A percentile compares a stretch with the other conserved stretches of the same genome.
These are phyloP conservation scores for Chlorospingus flavigularis DNA, from an alignment of 2,797 vertebrate genomes.

Conservation along the genomic window DNA sequence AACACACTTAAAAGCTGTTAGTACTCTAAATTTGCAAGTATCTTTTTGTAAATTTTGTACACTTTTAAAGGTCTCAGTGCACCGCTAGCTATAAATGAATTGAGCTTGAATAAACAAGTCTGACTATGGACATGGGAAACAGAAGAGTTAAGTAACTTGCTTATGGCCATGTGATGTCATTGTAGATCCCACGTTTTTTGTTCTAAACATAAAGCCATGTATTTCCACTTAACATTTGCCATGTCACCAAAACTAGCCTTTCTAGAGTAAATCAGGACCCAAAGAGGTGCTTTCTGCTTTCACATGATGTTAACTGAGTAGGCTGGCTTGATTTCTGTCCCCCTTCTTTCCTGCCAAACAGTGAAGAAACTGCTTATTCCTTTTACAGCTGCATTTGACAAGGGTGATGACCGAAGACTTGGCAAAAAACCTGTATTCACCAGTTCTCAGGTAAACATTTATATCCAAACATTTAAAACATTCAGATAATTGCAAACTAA, in stretches of 20 bases:
- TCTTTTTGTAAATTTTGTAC: background rate
- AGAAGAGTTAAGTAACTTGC: background rate
- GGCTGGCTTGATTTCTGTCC: background rate
- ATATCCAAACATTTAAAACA: background rate
- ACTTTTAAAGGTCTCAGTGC: slow-evolving; percentile 6
- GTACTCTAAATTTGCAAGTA: background rate
- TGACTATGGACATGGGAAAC: background rate
- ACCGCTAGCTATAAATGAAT: background rate
- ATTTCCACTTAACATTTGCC: background rate
- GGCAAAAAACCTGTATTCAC: slow-evolving; percentile 89
- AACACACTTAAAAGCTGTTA: background rate
- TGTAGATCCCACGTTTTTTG: background rate
- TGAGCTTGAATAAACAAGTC: background rate
- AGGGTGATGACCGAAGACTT: slow-evolving; percentile 90
- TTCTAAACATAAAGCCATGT: background rate
- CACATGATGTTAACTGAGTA: background rate
- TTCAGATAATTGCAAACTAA: background rate
- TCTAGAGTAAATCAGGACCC: background rate
- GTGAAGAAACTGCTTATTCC: slow-evolving; percentile 46
- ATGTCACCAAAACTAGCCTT: background rate
- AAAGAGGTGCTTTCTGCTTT: slow-evolving; percentile 4
- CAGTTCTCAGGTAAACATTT: slow-evolving; percentile 88
- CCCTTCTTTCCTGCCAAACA: slow-evolving; percentile 2
- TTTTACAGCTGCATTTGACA: slow-evolving; percentile 90
- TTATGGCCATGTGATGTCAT: background rate